phyloP scores from a whole-genome alignment of 2,888 invertebrate genomes.

The Keiferia lycopersicella region DNA sequence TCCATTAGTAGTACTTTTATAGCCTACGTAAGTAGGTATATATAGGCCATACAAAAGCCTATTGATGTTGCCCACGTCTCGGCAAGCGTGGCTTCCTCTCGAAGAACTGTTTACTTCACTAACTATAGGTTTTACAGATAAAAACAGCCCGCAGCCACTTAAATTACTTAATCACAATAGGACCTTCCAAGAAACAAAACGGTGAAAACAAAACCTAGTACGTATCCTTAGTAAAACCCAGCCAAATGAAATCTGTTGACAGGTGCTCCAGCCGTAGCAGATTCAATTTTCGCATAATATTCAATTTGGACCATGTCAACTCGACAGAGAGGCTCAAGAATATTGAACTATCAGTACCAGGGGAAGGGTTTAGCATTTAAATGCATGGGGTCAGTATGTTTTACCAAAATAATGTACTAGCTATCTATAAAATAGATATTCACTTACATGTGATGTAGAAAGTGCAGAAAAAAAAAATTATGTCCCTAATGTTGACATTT shows the following conservation, averaged over 20 bases:
- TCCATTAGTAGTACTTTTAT: too few species aligned
- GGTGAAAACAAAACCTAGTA: background rate
- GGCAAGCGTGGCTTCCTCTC: too few species aligned
- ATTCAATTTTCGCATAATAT: constrained; percentile 70
- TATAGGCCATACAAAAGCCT: too few species aligned
- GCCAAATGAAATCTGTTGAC: constrained; percentile 55
- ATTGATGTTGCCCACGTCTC: too few species aligned
- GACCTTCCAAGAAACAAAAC: background rate
- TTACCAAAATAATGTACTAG: background rate
- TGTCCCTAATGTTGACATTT: too few species aligned
- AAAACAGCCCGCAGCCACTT: too few species aligned
- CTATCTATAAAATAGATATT: background rate
- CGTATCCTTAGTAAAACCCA: constrained; percentile 36
- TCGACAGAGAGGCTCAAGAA: constrained; percentile 37
- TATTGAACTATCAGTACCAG: constrained; percentile 22
- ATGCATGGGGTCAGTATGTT: background rate
- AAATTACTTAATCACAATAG: too few species aligned
- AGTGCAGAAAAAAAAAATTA: too few species aligned
- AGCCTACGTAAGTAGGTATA: too few species aligned
- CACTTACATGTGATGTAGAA: too few species aligned
- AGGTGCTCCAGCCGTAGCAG: constrained; percentile 49
- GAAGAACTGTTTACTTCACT: too few species aligned
- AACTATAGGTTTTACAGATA: too few species aligned
- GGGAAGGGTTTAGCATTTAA: background rate
- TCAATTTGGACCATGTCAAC: constrained; percentile 64